Evolutionary conservation across 2,888 invertebrate species (phyloP), one percentile per base, ranked within the genome.

Genomic region (Mystacides longicornis): DNA sequence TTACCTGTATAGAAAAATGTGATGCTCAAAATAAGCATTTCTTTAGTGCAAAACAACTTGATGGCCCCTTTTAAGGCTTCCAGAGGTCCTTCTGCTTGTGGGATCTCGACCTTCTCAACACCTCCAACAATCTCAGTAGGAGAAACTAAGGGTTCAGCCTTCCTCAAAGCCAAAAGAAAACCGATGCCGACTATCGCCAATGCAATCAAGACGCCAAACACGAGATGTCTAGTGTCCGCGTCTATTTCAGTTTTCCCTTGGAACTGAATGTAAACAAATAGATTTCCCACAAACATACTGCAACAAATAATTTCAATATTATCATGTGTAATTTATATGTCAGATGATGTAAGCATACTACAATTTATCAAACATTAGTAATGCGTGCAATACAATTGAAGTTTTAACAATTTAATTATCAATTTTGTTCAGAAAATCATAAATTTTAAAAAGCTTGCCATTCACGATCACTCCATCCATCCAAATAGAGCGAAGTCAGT

Each of bases 221-320:
- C 89, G 2, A 89, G 71, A 49, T 80, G 82, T 20, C 95, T 79
- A 0, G 89, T 89, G 9, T 76, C 75, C 49, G 74, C 67, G 61
- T 87, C 86, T 42, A 95, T 93, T 52, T 80, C 78, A 0, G 78
- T 79, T 68, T 87, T 82, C 51, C 89, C 89, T 77, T 85, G 85
- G 74, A 99, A 95, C 69, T 88, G 85, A 69, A 90, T 89, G 73
- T 85, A 96, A 21, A 97, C 93, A 75, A 96, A 97, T 23, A 95
- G 76, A 69, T 99, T 99, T 53, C 98, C 98, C 68, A 92, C 86
- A 71, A 97, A 87, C 77, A 96, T 83, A 67, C 97, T 97, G 76
- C 62, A 81, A 81, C 54, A 5, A 19, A 45, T 16, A 31, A 31
- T 31, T n/a, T n/a, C n/a, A n/a, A n/a, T n/a, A n/a, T n/a, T n/a